Conservation (phyloP, 1,140 invertebrate species). For the Nylanderia fulva region DNA sequence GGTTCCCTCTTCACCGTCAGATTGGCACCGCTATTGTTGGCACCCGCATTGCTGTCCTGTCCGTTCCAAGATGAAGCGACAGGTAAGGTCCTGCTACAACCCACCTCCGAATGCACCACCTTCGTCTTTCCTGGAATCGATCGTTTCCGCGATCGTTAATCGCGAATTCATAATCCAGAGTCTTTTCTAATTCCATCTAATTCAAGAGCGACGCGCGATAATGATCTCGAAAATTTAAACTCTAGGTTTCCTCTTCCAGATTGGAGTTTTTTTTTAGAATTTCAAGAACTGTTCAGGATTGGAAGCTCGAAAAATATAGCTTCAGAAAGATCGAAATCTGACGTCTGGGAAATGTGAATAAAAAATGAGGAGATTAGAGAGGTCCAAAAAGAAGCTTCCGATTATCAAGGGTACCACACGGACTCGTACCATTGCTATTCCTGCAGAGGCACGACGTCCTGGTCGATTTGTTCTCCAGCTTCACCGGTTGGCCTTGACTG, state of each 20-base stretch:
- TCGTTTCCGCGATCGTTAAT: background rate
- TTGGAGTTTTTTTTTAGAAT: background rate
- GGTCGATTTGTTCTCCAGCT: conserved; percentile 82
- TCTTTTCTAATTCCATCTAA: background rate
- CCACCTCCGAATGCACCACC: conserved; percentile 82
- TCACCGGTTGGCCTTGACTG: conserved; percentile 81
- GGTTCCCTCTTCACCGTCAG: conserved; percentile 87
- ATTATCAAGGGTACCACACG: too few relatives aligned
- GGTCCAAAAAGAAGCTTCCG: too few relatives aligned
- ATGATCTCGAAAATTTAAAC: background rate
- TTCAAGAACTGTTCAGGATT: too few relatives aligned
- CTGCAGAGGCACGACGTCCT: conserved; percentile 82
- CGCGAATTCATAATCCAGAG: background rate
- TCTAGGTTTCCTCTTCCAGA: background rate
- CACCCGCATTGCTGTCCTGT: conserved; percentile 73
- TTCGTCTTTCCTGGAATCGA: conserved; percentile 82
- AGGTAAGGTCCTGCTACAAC: conserved; percentile 83
- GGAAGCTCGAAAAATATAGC: too few relatives aligned
- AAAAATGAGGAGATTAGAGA: too few relatives aligned
- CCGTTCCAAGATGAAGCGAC: conserved; percentile 83
- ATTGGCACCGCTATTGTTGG: conserved; percentile 64
- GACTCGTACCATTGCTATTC: conserved; percentile 79
- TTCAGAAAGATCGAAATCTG: too few relatives aligned
- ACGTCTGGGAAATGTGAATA: too few relatives aligned
- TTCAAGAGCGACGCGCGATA: background rate